A percentile compares a stretch with the other conserved stretches of the same genome.
Evolutionary conservation across 2,888 invertebrate species (phyloP).

Genomic region (Bembecia ichneumoniformis): DNA sequence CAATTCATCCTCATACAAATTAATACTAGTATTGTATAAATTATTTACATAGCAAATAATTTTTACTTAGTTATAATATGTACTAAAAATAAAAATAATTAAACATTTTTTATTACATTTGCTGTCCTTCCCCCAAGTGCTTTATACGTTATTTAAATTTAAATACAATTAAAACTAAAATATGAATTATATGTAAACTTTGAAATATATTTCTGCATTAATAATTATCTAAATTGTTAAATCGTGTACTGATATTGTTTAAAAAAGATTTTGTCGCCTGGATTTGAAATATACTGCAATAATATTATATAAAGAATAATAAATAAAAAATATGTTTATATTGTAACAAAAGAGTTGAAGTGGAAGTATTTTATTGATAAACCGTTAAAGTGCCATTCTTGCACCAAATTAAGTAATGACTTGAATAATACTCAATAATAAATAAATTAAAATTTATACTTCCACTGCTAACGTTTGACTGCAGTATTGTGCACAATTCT

Average conservation of each 20-base stretch:
- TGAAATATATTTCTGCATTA: constrained; percentile 63
- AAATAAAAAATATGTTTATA: constrained; percentile 4
- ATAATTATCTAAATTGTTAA: constrained; percentile 63
- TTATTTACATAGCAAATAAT: constrained; percentile 72
- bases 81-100: constrained; percentile 60
- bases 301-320: constrained; percentile 8
- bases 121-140: constrained; percentile 75
- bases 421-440: neutral
- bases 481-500: constrained; percentile 1
- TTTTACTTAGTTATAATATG: constrained; percentile 70
- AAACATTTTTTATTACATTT: constrained; percentile 73
- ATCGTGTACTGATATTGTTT: constrained; percentile 49
- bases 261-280: constrained; percentile 55
- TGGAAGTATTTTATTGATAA: constrained; percentile 16
- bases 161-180: constrained; percentile 68
- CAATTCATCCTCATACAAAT: constrained; percentile 64
- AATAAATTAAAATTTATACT: constrained; percentile 6
- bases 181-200: constrained; percentile 66
- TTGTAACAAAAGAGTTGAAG: neutral
- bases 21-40: constrained; percentile 70
- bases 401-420: neutral
- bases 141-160: constrained; percentile 73
- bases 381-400: neutral
- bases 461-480: constrained; percentile 1
- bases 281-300: constrained; percentile 16